Conservation (phyloP, 2,888 invertebrate genomes). For the Cerceris ruficornis region DNA sequence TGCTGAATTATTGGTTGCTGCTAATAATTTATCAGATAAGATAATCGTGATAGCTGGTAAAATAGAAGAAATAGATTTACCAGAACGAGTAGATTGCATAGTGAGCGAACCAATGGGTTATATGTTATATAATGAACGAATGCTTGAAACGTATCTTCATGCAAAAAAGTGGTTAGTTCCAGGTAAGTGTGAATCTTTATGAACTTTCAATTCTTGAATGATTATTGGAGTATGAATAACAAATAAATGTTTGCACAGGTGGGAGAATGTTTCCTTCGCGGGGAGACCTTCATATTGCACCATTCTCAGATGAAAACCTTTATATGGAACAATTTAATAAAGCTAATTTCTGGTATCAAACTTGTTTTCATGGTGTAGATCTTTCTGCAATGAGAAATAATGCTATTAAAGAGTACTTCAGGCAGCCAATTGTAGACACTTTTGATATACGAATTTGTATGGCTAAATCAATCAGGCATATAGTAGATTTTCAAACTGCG, state of each 20-base stretch:
- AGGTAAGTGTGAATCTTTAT: constrained; percentile 76
- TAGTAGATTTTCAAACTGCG: constrained; percentile 96
- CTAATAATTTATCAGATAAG: constrained; percentile 93
- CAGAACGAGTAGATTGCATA: constrained; percentile 97
- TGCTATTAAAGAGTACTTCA: constrained; percentile 98
- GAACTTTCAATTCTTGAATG: constrained; percentile 6
- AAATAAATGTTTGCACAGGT: constrained; percentile 77
- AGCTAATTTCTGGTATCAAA: constrained; percentile 99
- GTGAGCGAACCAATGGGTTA: constrained; percentile 99
- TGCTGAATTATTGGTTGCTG: constrained; percentile 93
- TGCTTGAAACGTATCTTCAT: constrained; percentile 99
- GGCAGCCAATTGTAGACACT: constrained; percentile 98
- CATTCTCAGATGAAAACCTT: constrained; percentile 98
- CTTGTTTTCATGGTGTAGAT: constrained; percentile 98
- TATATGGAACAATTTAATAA: constrained; percentile 99
- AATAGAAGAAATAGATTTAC: constrained; percentile 98
- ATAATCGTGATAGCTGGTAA: constrained; percentile 98
- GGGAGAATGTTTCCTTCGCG: constrained; percentile 99
- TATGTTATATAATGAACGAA: constrained; percentile 99
- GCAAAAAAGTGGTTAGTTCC: constrained; percentile 98
- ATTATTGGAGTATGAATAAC: constrained; percentile 8
- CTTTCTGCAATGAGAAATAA: constrained; percentile 94
- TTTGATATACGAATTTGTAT: constrained; percentile 99
- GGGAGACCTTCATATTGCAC: constrained; percentile 98
- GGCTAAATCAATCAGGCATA: constrained; percentile 95